Evolutionary conservation across 2,888 invertebrate species (phyloP).

Genomic region (Caenorhabditis afra): DNA sequence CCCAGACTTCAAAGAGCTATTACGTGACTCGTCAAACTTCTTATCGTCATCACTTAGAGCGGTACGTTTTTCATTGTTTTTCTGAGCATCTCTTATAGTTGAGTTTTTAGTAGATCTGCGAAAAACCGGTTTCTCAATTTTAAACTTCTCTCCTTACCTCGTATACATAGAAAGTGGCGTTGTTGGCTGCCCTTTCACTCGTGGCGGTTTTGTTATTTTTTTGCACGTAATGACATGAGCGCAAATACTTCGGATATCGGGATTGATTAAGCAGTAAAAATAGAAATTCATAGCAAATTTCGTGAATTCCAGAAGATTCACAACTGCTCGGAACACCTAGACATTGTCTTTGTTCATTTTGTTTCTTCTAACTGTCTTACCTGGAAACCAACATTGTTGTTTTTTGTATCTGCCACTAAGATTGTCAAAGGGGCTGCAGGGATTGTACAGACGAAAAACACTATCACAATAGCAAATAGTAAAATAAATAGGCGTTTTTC

Average conservation of each 20-base stretch:
- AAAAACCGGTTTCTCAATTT: no score
- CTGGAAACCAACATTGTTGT: constrained; percentile 76
- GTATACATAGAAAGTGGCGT: constrained; percentile 72
- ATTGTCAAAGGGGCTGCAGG: constrained; percentile 82
- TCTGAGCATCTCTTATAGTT: constrained; percentile 61
- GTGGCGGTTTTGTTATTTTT: constrained; percentile 69
- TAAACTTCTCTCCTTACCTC: constrained; percentile 59
- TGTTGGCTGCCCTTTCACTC: constrained; percentile 72
- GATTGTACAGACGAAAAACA: constrained; percentile 83
- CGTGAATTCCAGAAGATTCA: constrained; percentile 82
- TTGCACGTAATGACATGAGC: constrained; percentile 74
- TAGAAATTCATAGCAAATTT: constrained; percentile 83
- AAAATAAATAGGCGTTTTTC: constrained; percentile 82
- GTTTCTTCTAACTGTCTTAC: constrained; percentile 52
- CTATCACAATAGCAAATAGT: constrained; percentile 82
- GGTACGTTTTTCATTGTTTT: constrained; percentile 46
- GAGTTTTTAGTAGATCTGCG: constrained; percentile 70
- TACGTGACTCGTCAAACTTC: constrained; percentile 50
- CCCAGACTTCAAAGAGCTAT: constrained; percentile 58
- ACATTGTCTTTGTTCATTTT: background rate
- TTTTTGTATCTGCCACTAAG: constrained; percentile 81
- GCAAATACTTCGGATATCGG: constrained; percentile 77
- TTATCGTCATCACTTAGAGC: constrained; percentile 26
- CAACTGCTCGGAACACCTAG: constrained; percentile 82
- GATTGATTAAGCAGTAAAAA: constrained; percentile 81